Evolutionary conservation across 2,888 invertebrate genomes (phyloP), one percentile per base, ranked within the genome.

Genomic region (Amiota minor): DNA sequence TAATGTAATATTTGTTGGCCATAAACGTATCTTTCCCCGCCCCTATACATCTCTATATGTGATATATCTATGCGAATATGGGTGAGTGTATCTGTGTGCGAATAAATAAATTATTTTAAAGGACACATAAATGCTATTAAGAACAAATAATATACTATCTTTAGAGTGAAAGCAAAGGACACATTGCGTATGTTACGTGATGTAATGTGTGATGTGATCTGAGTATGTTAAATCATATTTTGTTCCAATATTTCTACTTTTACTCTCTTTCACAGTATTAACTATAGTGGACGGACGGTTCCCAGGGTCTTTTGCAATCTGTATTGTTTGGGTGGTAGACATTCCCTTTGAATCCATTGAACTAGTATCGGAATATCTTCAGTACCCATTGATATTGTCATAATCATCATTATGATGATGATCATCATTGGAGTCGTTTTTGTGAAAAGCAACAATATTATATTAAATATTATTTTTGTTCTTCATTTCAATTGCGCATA

Each of bases 401-500:
- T 35, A 2, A 35, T 35, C 35, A 35, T 35, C 35, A 35, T 35
- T 23, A 23, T 23, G 2, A 23, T 23, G 1, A 23, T 23, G 6
- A 35, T 35, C 6, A 35, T 35, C 35, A 35, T 35, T 35, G 35
- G 35, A 3, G 6, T 6, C 35, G 6, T 35, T 35, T n/a, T n/a
- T 12, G 53, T 10, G n/a, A 14, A 8, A 53, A 14, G 65, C 10
- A 20, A 11, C 18, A 20, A 59, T 18, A n/a, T n/a, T n/a, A n/a
- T n/a, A n/a, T n/a, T n/a, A n/a, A 16, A 20, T 59, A 20, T 53
- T 53, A n/a, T 53, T 53, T 53, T 59, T 56, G 55, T n/a, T 70
- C 35, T 76, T 76, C 75, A 81, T 74, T 81, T 79, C 75, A 74
- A 85, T 86, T 85, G 85, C 85, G 87, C 86, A 86, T 86, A 81